phyloP scores from a whole-genome alignment of 1,140 invertebrate species.

The Halyomorpha halys region DNA sequence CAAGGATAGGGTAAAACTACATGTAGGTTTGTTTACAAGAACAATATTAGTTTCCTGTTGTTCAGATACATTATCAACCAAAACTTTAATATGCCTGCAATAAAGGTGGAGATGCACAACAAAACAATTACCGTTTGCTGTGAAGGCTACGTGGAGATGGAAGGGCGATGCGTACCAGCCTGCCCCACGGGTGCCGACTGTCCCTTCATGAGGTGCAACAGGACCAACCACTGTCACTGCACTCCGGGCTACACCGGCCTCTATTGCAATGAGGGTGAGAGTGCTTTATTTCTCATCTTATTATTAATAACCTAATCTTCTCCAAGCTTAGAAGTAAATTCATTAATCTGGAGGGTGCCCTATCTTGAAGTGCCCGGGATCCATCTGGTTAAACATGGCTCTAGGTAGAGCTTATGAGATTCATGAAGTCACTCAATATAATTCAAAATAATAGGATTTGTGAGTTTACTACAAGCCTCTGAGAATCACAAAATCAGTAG shows the following conservation, averaged over 20 bases:
- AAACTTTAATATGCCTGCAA: not conserved
- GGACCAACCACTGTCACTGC: conserved; percentile 54
- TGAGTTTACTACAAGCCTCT: no score
- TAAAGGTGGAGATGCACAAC: conserved; percentile 31
- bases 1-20: conserved; percentile 29
- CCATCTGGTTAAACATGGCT: no score
- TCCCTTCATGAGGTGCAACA: conserved; percentile 29
- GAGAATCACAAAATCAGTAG: no score
- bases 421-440: no score
- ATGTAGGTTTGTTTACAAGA: not conserved
- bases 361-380: no score
- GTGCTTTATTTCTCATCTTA: no score
- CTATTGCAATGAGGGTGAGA: conserved; percentile 62
- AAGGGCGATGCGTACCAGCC: conserved; percentile 28
- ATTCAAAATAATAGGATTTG: no score
- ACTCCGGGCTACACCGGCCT: conserved; percentile 65
- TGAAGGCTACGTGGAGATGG: conserved; percentile 28
- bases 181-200: conserved; percentile 27
- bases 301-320: no score
- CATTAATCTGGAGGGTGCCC: no score
- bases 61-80: not conserved
- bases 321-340: no score
- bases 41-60: not conserved
- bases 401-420: no score
- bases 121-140: conserved; percentile 30